A percentile compares a stretch with the other conserved stretches of the same genome.
phyloP scores from a whole-genome alignment of 2,113 vertebrate species.

The Nesoenas mayeri region DNA sequence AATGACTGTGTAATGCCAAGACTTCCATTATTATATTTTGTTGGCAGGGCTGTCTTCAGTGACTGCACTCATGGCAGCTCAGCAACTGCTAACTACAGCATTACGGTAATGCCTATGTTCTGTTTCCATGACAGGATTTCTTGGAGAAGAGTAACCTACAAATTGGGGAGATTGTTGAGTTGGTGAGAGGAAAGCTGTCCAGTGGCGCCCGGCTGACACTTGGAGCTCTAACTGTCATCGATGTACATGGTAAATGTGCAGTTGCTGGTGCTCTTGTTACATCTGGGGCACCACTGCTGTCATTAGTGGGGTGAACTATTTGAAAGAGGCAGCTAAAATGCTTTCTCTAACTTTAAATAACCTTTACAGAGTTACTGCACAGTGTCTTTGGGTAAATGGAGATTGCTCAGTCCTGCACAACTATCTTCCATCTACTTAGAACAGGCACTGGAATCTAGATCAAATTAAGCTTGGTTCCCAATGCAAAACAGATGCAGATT shows the following conservation, averaged over 20 bases:
- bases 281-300: neutral
- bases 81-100: neutral
- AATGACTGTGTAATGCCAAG: neutral
- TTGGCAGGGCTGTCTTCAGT: neutral
- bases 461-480: neutral
- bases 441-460: neutral
- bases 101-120: neutral
- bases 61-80: neutral
- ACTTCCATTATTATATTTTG: neutral
- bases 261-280: neutral
- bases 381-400: neutral
- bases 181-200: constrained; percentile 88
- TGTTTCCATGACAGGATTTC: constrained; percentile 75
- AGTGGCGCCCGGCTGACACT: constrained; percentile 88
- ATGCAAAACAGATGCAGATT: neutral
- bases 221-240: constrained; percentile 89
- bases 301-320: neutral
- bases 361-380: neutral
- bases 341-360: neutral
- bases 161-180: constrained; percentile 87
- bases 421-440: neutral
- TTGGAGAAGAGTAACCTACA: constrained; percentile 86
- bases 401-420: neutral
- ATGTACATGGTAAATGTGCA: constrained; percentile 85
- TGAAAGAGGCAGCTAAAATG: neutral